These are phyloP conservation scores for Pteropus alecto DNA, from an alignment of 2,113 vertebrate genomes.

Conservation along the genomic window DNA sequence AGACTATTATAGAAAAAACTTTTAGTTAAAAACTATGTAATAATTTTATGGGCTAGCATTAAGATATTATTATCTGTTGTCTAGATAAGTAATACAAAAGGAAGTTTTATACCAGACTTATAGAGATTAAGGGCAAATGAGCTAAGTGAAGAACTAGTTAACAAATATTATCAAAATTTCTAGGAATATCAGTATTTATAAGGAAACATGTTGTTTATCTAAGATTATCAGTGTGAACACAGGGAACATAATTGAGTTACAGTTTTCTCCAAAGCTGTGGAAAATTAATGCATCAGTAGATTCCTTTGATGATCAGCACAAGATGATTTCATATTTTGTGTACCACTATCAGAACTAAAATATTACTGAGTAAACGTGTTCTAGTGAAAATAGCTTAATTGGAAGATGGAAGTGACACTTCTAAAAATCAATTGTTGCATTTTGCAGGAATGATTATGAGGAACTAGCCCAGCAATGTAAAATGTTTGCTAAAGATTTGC, in stretches of 20 bases:
- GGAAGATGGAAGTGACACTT: background rate
- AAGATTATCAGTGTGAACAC: background rate
- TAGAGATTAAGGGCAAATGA: conserved; percentile 18
- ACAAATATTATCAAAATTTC: background rate
- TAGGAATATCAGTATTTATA: background rate
- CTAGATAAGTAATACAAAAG: conserved; percentile 32
- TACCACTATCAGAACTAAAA: conserved; percentile 33
- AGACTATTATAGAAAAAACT: background rate
- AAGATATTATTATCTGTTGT: conserved; percentile 11
- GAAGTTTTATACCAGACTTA: background rate
- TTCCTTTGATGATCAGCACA: background rate
- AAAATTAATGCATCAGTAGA: background rate
- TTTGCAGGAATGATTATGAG: conserved; percentile 96
- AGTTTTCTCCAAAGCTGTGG: background rate
- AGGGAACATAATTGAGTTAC: background rate
- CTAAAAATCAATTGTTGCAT: conserved; percentile 36
- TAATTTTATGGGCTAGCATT: background rate
- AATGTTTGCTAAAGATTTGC: conserved; percentile 99
- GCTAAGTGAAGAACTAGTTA: background rate
- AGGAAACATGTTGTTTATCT: background rate
- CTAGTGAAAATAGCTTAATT: conserved; percentile 9
- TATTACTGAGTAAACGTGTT: background rate
- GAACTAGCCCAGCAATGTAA: conserved; percentile 98
- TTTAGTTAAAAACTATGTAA: background rate
- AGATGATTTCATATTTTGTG: background rate